Evolutionary conservation across 2,113 vertebrate species (phyloP).

Genomic region (Aptenodytes patagonicus): DNA sequence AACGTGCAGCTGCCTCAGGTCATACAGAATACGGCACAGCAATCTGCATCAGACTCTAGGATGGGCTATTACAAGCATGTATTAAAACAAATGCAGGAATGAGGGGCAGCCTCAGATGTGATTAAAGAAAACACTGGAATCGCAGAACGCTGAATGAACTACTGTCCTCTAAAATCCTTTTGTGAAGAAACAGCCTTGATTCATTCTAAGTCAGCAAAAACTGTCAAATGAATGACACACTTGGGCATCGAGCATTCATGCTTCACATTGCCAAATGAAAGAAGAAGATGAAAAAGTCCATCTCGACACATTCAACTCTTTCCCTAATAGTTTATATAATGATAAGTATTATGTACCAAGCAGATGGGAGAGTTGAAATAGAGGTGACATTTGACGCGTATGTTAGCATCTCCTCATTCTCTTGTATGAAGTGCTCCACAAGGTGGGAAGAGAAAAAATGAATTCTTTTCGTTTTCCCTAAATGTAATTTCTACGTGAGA

Average conservation of each 20-base stretch:
- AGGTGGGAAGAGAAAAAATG: not conserved
- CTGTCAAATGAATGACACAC: slow-evolving; percentile 41
- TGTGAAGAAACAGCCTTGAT: slow-evolving; percentile 20
- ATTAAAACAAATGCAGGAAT: not conserved
- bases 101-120: not conserved
- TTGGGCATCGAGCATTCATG: slow-evolving; percentile 10
- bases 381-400: slow-evolving; percentile 10
- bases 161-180: slow-evolving; percentile 16
- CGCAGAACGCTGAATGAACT: not conserved
- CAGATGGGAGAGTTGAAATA: slow-evolving; percentile 3
- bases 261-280: slow-evolving; percentile 7
- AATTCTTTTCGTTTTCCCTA: not conserved
- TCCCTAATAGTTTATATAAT: slow-evolving; percentile 13
- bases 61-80: not conserved
- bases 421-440: not conserved
- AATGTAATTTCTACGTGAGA: not conserved
- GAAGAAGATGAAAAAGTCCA: slow-evolving; percentile 29
- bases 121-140: slow-evolving; percentile 2
- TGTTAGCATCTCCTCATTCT: not conserved
- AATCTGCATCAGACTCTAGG: not conserved
- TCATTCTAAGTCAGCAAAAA: slow-evolving; percentile 23
- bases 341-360: slow-evolving; percentile 6
- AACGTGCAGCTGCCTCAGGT: not conserved
- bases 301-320: not conserved
- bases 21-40: not conserved